Evolutionary conservation across 2,113 vertebrate species (phyloP), one percentile per base, ranked within the genome.

Genomic region (Python bivittatus): DNA sequence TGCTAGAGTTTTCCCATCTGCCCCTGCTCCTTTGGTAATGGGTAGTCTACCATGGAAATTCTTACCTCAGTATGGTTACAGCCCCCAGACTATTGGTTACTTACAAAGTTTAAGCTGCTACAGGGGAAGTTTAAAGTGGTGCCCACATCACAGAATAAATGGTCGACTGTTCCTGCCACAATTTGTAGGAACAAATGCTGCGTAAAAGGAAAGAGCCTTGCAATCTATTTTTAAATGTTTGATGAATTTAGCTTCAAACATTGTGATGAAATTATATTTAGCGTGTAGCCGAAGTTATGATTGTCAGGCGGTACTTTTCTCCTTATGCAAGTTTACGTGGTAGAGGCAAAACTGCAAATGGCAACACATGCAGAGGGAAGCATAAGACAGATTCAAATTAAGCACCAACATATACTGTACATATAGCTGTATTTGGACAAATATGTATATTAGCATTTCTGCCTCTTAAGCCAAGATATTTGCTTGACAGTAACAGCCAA

Each of bases 261-360:
- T 6, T 20, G 27, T 68, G 79, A 91, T 84, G 58, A 57, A 44
- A 84, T 90, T 84, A 58, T 44, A 72, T 90, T 38, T 86, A 87
- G 23, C 54, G 29, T 38, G 48, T 68, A 68, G 84, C 60, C 87
- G 91, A 86, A 91, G 87, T 86, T 56, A 91, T 87, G 29, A 20
- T 33, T 87, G 22, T 54, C 48, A 86, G 12, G 27, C 58, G 87
- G 60, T 13, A 56, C 48, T 91, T 92, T 52, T 48, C 83, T 89
- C 92, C 92, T 91, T 93, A 57, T 86, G 83, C 92, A 93, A 72
- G 90, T 94, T 87, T 96, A 92, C 90, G 38, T 94, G 57, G 6
- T 33, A 23, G 22, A 92, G 54, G 92, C 86, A 57, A 93, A 93
- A 53, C 52, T 42, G 86, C n/a, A 58, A 83, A 68, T 79, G 93